Base-by-base conservation (phyloP, 2,113 vertebrate species). In the Neomonachus schauinslandi region DNA sequence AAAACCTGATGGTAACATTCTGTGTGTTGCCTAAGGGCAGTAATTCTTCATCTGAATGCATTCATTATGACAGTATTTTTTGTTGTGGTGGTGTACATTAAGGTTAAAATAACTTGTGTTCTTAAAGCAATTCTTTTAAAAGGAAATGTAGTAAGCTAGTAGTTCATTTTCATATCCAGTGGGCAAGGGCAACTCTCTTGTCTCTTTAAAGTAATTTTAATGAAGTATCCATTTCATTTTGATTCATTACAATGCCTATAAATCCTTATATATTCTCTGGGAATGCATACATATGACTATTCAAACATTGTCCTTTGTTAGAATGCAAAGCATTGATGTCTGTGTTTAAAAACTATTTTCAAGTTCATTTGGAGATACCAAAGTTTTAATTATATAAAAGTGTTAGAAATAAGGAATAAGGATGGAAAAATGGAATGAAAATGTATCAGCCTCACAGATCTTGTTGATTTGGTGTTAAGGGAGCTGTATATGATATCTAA, bases 311-410 rank as follows among this genome's bases (percentile, higher is more conserved):
- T 19, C 36, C 26, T 96, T 91, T 86, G 59, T 95, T 94, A 82
- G 26, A 53, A 65, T 94, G 74, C 39, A 89, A 82, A 90, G 4
- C 61, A 57, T 42, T 74, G 6, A 55, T 71, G 13, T 93, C 36
- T 91, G 28, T 61, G 26, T 95, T 97, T 96, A 63, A 93, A 96
- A 91, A 87, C 22, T 46, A 42, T 89, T 96, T 96, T 92, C 51
- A 96, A 46, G 42, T 89, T 97, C 33, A 61, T 59, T 89, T 95
- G 19, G 22, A 83, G 42, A 93, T 7, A 93, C n/a, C 63, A n/a
- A 87, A 89, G 7, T 67, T 97, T 96, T 92, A 97, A 96, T 97
- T 90, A 95, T 94, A 39, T 80, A 28, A 82, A 91, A 86, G n/a
- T 79, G 18, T 69, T 92, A 85, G 19, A 26, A 86, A 93, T 87